A percentile compares a stretch with the other conserved stretches of the same genome.
phyloP scores from a whole-genome alignment of 1,140 invertebrate genomes.

The Drosophila sp. region DNA sequence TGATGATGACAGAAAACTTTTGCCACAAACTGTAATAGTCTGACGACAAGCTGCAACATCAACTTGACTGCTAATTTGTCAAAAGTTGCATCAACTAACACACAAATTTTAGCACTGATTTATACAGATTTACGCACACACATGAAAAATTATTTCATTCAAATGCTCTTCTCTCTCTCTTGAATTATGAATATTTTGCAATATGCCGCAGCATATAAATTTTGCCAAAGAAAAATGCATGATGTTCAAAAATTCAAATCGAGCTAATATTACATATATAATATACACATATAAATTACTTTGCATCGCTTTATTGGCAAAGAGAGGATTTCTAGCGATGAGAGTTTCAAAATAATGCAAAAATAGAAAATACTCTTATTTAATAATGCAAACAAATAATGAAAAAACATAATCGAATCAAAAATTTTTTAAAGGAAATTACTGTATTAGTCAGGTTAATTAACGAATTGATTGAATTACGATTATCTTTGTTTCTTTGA shows the following conservation, averaged over 20 bases:
- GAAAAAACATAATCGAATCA: no score
- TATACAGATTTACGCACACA: not conserved
- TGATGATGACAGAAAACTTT: constrained; percentile 45
- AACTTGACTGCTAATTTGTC: constrained; percentile 26
- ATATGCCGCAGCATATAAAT: constrained; percentile 43
- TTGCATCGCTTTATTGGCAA: constrained; percentile 36
- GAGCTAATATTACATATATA: constrained; percentile 21
- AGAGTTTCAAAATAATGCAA: no score
- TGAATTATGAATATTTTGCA: constrained; percentile 28
- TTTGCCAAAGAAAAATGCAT: constrained; percentile 32
- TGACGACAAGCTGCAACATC: constrained; percentile 29
- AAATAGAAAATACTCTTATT: no score
- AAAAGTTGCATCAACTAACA: constrained; percentile 31
- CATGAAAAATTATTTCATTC: not conserved
- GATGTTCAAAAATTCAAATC: constrained; percentile 25
- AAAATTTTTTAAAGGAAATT: no score
- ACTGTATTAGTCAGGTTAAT: no score
- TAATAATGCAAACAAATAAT: no score
- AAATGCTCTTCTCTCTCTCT: constrained; percentile 5
- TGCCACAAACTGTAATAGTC: constrained; percentile 35
- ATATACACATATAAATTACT: constrained; percentile 42
- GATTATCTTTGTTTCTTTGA: no score
- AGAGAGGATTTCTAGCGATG: not conserved
- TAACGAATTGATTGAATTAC: no score
- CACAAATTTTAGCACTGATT: not conserved